Conservation (phyloP, 2,888 invertebrate species). For the Acanthosepion esculentum region DNA sequence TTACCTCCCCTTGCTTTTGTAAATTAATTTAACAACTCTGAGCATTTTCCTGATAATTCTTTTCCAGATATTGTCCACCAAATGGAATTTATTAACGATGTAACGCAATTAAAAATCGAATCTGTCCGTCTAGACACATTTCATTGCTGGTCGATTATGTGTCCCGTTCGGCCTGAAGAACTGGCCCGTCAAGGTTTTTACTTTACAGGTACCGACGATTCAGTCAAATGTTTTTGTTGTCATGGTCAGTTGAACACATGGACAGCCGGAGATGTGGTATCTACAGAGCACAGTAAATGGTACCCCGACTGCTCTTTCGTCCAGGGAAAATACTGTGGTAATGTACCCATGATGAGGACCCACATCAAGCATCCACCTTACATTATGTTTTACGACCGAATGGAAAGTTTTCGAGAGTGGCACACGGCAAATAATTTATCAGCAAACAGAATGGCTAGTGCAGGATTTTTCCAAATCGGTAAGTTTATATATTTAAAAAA, state of each 20-base stretch:
- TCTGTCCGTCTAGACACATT: constrained; percentile 35
- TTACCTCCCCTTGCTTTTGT: too few relatives aligned
- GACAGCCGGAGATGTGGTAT: background rate
- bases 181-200: constrained; percentile 25
- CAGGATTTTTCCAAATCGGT: constrained; percentile 39
- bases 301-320: background rate
- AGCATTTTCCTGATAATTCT: too few relatives aligned
- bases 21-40: too few relatives aligned
- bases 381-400: background rate
- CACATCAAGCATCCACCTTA: background rate
- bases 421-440: background rate
- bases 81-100: background rate
- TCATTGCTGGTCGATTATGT: background rate
- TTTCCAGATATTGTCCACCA: background rate
- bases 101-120: background rate
- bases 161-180: background rate
- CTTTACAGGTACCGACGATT: background rate
- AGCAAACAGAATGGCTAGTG: constrained; percentile 36
- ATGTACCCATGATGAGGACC: background rate
- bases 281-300: constrained; percentile 40
- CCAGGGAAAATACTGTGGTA: background rate
- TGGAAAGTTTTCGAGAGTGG: background rate
- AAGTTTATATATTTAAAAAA: background rate
- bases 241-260: background rate
- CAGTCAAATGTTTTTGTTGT: background rate